Percentiles rank a stretch among this genome's conserved stretches.
Conservation (phyloP, 2,797 vertebrate species). For the Pterois miles region DNA sequence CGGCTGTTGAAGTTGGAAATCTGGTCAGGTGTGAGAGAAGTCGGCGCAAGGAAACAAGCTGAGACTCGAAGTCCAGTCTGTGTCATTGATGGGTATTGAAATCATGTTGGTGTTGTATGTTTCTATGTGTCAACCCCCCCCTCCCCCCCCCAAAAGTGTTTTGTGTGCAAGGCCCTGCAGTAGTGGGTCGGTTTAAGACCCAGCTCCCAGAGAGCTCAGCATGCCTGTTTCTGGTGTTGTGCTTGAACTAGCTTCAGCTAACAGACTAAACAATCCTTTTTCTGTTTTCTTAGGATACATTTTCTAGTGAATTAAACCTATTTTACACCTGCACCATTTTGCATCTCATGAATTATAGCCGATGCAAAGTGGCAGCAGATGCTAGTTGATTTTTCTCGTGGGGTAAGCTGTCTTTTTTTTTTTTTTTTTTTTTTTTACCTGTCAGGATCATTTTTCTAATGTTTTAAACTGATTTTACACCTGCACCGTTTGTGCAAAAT, state of each 20-base stretch:
- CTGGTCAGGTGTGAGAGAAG: conserved; percentile 31
- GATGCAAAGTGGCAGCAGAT: conserved; percentile 15
- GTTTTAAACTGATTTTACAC: too few relatives aligned
- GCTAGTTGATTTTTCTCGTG: background rate
- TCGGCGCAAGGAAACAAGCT: conserved; percentile 52
- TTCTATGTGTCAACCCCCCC: conserved; percentile 19
- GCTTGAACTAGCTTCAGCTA: background rate
- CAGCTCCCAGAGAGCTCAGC: conserved; percentile 18
- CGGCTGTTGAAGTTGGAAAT: background rate
- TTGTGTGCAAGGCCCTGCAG: conserved; percentile 45
- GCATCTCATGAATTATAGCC: background rate
- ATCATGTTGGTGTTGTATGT: conserved; percentile 56
- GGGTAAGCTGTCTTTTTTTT: accelerated
- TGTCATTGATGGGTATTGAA: conserved; percentile 34
- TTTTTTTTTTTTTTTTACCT: too few relatives aligned
- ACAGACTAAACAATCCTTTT: background rate
- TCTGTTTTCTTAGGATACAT: background rate
- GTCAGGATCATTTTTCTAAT: too few relatives aligned
- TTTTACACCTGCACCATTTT: conserved; percentile 1
- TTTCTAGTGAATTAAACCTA: background rate
- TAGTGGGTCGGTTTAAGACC: conserved; percentile 25
- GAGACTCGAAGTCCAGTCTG: conserved; percentile 46
- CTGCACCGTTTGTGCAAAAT: too few relatives aligned
- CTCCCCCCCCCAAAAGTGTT: conserved; percentile 31
- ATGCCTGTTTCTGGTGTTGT: conserved; percentile 24